Evolutionary conservation across 1,140 invertebrate genomes (phyloP).

Genomic region (Camponotus floridanus): DNA sequence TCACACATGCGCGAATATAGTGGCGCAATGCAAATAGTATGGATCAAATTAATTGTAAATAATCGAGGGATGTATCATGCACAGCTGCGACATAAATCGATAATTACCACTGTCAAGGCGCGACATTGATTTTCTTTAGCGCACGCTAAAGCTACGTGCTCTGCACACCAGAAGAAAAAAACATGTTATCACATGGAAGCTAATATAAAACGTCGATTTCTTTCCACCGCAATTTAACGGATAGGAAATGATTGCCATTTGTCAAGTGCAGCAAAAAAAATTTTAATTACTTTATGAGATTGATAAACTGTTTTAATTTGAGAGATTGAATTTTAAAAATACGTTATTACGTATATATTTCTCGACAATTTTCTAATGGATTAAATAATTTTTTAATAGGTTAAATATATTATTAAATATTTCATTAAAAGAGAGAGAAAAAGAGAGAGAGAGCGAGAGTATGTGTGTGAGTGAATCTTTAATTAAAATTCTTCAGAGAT

Average conservation of each 20-base stretch:
- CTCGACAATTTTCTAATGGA: background rate
- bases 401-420: background rate
- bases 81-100: slow-evolving; percentile 34
- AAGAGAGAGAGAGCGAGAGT: too few relatives aligned
- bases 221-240: background rate
- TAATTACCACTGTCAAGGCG: slow-evolving; percentile 21
- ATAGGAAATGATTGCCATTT: background rate
- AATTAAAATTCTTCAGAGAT: slow-evolving; percentile 16
- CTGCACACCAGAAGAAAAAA: background rate
- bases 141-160: background rate
- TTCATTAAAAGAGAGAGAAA: background rate
- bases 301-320: too few relatives aligned
- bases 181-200: background rate
- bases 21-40: background rate
- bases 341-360: background rate
- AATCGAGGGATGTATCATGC: slow-evolving; percentile 3
- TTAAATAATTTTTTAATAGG: background rate
- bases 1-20: background rate
- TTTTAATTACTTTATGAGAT: background rate
- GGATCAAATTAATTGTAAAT: slow-evolving; percentile 55
- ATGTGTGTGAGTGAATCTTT: background rate
- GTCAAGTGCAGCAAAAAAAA: background rate
- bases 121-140: background rate
- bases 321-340: background rate
- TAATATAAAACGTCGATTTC: background rate